phyloP scores from a whole-genome alignment of 2,113 vertebrate genomes.

The Asarcornis scutulata region DNA sequence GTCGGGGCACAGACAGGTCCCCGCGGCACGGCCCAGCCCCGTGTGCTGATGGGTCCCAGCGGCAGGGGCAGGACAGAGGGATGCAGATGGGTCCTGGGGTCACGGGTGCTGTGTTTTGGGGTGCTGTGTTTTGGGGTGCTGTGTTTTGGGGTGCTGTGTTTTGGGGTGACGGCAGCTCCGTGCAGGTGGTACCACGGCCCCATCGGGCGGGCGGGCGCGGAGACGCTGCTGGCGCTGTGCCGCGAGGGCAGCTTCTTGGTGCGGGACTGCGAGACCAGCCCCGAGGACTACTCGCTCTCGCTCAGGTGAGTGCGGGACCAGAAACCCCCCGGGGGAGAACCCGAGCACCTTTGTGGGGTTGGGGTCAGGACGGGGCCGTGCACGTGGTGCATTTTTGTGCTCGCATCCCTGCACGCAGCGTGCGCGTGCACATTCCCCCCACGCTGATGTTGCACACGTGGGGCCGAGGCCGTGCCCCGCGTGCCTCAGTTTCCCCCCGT shows the following conservation, averaged over 20 bases:
- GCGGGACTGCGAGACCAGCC: conserved; percentile 89
- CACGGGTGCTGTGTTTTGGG: not conserved
- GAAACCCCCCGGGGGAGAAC: not conserved
- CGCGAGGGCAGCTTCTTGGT: conserved; percentile 95
- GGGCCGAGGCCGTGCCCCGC: rapidly evolving
- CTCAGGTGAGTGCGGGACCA: conserved; percentile 72
- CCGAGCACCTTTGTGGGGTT: no score
- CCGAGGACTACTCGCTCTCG: conserved; percentile 89
- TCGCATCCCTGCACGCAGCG: rapidly evolving
- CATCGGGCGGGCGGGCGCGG: conserved; percentile 86
- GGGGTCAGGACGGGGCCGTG: not conserved
- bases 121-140: no score
- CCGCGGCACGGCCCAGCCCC: not conserved
- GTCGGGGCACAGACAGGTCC: not conserved
- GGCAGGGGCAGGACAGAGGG: not conserved
- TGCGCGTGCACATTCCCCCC: rapidly evolving
- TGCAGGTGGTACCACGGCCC: conserved; percentile 93
- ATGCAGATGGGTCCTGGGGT: not conserved
- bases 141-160: not conserved
- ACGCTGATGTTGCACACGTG: no score
- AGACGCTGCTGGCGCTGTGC: conserved; percentile 88
- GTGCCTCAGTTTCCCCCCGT: not conserved
- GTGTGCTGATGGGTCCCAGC: not conserved
- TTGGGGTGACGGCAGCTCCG: not conserved
- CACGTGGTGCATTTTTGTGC: rapidly evolving